A percentile compares a stretch with the other conserved stretches of the same genome.
These are phyloP conservation scores for Acanthopleura granulata DNA, from an alignment of 2,888 invertebrate genomes.

Conservation along the genomic window DNA sequence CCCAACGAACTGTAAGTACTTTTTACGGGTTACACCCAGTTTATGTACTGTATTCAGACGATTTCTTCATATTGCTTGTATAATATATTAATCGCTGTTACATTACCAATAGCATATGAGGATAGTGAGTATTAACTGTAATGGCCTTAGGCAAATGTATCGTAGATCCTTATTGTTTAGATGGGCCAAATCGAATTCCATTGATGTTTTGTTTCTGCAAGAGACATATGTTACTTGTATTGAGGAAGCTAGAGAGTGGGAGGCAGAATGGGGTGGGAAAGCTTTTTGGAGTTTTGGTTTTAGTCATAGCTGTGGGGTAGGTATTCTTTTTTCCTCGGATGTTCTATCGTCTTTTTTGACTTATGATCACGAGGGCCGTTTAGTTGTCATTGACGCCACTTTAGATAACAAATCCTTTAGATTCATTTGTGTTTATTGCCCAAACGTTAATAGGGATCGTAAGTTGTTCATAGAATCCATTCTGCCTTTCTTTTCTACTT, in stretches of 20 bases:
- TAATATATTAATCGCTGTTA: too few species aligned
- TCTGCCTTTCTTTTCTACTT: not conserved
- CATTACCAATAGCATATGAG: too few species aligned
- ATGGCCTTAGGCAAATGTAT: not conserved
- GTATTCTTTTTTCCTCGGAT: not conserved
- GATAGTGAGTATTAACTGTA: not conserved
- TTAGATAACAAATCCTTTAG: not conserved
- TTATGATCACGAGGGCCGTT: not conserved
- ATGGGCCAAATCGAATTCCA: not conserved
- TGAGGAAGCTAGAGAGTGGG: not conserved
- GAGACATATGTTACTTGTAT: not conserved
- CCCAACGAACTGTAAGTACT: too few species aligned
- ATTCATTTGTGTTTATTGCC: not conserved
- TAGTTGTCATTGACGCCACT: not conserved
- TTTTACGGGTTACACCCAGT: too few species aligned
- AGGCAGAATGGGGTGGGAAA: not conserved
- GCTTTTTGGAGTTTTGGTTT: constrained; percentile 1
- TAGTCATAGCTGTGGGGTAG: not conserved
- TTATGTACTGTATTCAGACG: too few species aligned
- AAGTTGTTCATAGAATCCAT: not conserved
- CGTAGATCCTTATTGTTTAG: not conserved
- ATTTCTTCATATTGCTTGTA: too few species aligned
- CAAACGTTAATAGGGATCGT: not conserved
- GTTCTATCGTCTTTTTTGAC: not conserved
- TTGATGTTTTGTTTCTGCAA: not conserved